Conservation (phyloP, 2,888 invertebrate genomes). For the Orthonevra nobilis region DNA sequence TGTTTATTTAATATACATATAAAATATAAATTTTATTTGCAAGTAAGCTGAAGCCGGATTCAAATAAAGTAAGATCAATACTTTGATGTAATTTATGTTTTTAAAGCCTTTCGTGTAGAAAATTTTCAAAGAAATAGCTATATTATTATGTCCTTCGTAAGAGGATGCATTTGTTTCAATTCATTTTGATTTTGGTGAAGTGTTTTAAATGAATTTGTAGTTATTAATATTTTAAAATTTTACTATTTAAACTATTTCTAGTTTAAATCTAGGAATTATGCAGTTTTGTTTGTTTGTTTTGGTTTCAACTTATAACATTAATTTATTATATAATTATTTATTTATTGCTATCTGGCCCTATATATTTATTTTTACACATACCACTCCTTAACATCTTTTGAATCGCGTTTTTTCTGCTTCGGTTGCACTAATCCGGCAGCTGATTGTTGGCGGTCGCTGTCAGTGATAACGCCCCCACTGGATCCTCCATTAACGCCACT, state of each 20-base stretch:
- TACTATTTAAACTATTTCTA: slow-evolving; percentile 43
- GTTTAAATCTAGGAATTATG: slow-evolving; percentile 62
- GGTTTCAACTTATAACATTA: slow-evolving; percentile 11
- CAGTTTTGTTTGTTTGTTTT: slow-evolving; percentile 17
- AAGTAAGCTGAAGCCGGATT: slow-evolving; percentile 67
- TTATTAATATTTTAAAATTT: slow-evolving; percentile 31
- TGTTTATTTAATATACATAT: slow-evolving; percentile 39
- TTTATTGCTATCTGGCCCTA: slow-evolving; percentile 44
- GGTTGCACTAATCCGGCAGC: slow-evolving; percentile 80
- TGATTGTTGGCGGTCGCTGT: slow-evolving; percentile 79
- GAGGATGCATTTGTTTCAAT: slow-evolving; percentile 13
- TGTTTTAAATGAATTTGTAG: slow-evolving; percentile 18
- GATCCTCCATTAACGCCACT: slow-evolving; percentile 73
- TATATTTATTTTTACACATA: slow-evolving; percentile 87
- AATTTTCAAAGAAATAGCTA: slow-evolving; percentile 61
- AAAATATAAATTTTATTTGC: slow-evolving; percentile 64
- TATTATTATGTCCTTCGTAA: slow-evolving; percentile 18
- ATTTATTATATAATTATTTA: slow-evolving; percentile 6
- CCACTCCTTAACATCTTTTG: slow-evolving; percentile 97
- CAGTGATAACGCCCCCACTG: slow-evolving; percentile 74
- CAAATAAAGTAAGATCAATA: slow-evolving; percentile 46
- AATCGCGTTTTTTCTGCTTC: slow-evolving; percentile 86
- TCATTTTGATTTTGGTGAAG: slow-evolving; percentile 20
- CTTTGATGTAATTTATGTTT: slow-evolving; percentile 30
- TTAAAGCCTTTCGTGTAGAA: slow-evolving; percentile 68